Evolutionary conservation across 2,113 vertebrate genomes (phyloP), one percentile per base, ranked within the genome.

Genomic region (Phainopepla nitens): DNA sequence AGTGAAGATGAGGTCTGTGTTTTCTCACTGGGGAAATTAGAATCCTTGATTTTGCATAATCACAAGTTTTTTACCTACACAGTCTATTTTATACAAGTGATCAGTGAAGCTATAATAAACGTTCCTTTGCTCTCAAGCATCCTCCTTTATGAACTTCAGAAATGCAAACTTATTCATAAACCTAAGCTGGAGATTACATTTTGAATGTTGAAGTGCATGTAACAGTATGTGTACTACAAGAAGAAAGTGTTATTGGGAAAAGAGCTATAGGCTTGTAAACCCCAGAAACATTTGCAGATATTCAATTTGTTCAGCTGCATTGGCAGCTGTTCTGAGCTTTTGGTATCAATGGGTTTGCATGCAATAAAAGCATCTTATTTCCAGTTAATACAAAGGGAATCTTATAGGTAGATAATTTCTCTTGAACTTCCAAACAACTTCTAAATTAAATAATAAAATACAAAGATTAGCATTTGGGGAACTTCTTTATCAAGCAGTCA

Each of bases 271-370:
- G 75, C 44, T 93, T 77, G 61, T 86, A 95, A 96, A 71, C 58
- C 57, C 56, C 69, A 82, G 71, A 90, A 83, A 60, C 33, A 65
- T 94, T 95, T 93, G 33, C 41, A 91, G 93, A 65, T 83, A 77
- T 13, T 95, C 65, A 16, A 39, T 96, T 88, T 95, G 71, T 97
- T 95, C 89, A 90, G 82, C 50, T 92, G 89, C 79, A 68, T 95
- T 93, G 89, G 29, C 50, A 93, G 50, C 60, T 87, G 66, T 90
- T 97, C 75, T 92, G 78, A 93, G 44, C 35, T 91, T 78, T 91
- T 80, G 36, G 71, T 90, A 94, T 96, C 89, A 93, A 35, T 83
- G 42, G 27, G 31, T 77, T 18, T 91, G 11, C 65, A 31, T 56
- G 69, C 45, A 95, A 68, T 75, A 93, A 92, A 60, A 92, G 8